Conservation (phyloP, 1,140 invertebrate species). For the Drosophila repletoides region DNA sequence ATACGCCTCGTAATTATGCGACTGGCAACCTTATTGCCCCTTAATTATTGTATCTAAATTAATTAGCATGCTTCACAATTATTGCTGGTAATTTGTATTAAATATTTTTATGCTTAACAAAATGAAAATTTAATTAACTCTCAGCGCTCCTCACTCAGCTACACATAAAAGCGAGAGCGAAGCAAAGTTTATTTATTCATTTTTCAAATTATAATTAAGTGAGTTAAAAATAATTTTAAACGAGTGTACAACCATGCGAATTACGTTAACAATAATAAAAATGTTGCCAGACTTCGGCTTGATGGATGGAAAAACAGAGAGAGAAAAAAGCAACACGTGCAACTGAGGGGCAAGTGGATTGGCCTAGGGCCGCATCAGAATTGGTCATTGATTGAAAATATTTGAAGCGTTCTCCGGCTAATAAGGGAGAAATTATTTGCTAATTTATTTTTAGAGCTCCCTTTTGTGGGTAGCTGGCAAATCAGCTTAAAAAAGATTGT, state of each 20-base stretch:
- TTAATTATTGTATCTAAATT: constrained; percentile 38
- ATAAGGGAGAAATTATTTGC: constrained; percentile 70
- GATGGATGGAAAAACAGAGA: constrained; percentile 66
- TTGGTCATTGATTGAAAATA: constrained; percentile 58
- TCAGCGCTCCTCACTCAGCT: not conserved
- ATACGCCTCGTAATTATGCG: not conserved
- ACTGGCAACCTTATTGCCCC: not conserved
- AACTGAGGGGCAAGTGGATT: not conserved
- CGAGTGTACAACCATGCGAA: constrained; percentile 22
- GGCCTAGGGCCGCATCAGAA: not conserved
- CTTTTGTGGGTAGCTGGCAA: constrained; percentile 19
- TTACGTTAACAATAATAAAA: constrained; percentile 31
- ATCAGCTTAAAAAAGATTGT: constrained; percentile 61
- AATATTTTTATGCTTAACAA: constrained; percentile 59
- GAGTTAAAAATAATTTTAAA: constrained; percentile 56
- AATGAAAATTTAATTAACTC: constrained; percentile 70
- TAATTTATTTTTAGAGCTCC: constrained; percentile 61
- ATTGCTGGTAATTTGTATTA: constrained; percentile 42
- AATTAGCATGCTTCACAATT: constrained; percentile 48
- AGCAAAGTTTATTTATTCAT: constrained; percentile 36
- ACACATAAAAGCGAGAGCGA: not conserved
- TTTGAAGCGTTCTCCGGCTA: constrained; percentile 42
- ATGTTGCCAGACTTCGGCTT: not conserved
- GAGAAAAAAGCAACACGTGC: constrained; percentile 60
- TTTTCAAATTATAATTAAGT: constrained; percentile 72